Base-by-base conservation (phyloP, 2,113 vertebrate species). In the Cyprinodon brontotheroides region DNA sequence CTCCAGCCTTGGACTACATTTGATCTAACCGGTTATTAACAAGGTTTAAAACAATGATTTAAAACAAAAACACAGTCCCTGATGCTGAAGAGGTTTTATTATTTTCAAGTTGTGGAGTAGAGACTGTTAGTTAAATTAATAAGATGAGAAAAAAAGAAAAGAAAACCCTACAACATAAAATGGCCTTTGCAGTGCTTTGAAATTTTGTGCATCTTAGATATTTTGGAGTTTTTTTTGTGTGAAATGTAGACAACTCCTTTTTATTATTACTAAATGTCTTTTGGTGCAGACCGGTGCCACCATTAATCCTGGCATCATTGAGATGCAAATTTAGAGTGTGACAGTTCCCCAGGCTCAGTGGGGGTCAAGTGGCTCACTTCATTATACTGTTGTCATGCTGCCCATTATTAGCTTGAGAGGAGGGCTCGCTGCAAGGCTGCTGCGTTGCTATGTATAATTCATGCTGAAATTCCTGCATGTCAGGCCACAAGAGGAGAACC, bases 341-440 rank as follows among this genome's bases (percentile, higher is more conserved):
- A 90, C 72, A 82, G 88, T 80, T 86, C 90, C 87, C 87, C 64
- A n/a, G 60, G 87, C 82, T 74, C 38, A 71, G 88, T 53, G 87
- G 92, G 93, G 92, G 92, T 94, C 92, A 93, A 94, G 93, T 93
- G 92, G 88, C 91, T 92, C 89, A 82, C 88, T 91, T 92, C 90
- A 94, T 95, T 94, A 94, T 95, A 72, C 89, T 88, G 87, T 91
- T 94, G 92, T 94, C 92, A 94, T 90, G 82, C 91, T 87, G 87
- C 80, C 91, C 86, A 92, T 93, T 94, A 93, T 92, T 85, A 81
- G 87, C 79, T 60, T 83, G 87, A 88, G 89, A 76, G 77, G 48
- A 77, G 77, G 61, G 78, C 79, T 83, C 70, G 77, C 84, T 87
- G 76, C 89, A 89, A 87, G 92, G 89, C 90, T 81, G 86, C 83